A percentile compares a stretch with the other conserved stretches of the same genome.
These are phyloP conservation scores for Pristionchus maxplancki DNA, from an alignment of 2,888 invertebrate genomes.

Conservation along the genomic window DNA sequence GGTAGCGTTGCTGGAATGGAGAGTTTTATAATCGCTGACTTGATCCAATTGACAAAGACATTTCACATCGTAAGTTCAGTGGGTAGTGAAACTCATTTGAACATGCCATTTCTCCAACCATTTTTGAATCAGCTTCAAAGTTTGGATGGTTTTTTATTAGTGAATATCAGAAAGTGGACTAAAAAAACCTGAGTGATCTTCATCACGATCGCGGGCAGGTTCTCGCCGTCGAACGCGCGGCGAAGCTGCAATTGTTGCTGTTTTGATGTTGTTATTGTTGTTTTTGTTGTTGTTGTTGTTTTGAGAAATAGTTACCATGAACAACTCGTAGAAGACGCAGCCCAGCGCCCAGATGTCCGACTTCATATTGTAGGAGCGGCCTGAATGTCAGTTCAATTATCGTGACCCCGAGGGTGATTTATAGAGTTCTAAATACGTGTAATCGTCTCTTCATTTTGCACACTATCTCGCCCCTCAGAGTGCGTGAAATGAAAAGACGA, in stretches of 20 bases:
- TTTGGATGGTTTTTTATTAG: too few relatives aligned
- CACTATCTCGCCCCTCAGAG: too few relatives aligned
- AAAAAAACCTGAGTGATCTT: slow-evolving; percentile 67
- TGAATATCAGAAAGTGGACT: too few relatives aligned
- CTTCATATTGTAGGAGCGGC: slow-evolving; percentile 83
- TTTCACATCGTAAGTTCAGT: too few relatives aligned
- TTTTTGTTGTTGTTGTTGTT: slow-evolving; percentile 2
- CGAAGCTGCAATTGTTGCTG: slow-evolving; percentile 53
- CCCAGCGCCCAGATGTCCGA: slow-evolving; percentile 92
- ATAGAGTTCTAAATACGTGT: too few relatives aligned
- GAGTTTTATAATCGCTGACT: background rate
- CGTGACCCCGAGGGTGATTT: too few relatives aligned
- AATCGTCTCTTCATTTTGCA: too few relatives aligned
- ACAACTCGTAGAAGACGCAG: slow-evolving; percentile 88
- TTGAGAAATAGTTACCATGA: slow-evolving; percentile 70
- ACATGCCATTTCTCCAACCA: too few relatives aligned
- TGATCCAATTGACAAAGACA: background rate
- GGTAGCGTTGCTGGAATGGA: slow-evolving; percentile 1
- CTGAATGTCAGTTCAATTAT: too few relatives aligned
- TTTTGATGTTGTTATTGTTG: background rate
- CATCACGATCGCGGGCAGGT: slow-evolving; percentile 67
- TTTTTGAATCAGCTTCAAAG: too few relatives aligned
- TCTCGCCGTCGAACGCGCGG: slow-evolving; percentile 66
- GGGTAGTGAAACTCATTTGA: background rate
- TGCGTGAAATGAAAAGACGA: too few relatives aligned